phyloP scores from a whole-genome alignment of 23 tunicate genomes.

The Ascidia mentula region DNA sequence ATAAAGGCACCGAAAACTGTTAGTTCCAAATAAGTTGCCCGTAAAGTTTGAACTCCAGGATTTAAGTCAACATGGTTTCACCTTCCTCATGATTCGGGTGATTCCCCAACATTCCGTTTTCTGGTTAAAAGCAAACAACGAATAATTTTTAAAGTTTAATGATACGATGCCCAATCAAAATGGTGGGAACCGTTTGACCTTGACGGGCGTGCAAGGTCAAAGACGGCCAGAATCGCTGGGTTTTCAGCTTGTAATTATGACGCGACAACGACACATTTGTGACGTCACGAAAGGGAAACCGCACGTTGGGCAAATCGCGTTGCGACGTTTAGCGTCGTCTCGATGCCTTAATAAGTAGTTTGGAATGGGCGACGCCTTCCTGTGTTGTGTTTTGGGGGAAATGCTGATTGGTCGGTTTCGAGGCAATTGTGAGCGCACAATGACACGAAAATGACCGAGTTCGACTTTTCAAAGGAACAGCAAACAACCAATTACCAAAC shows the following conservation, averaged over 20 bases:
- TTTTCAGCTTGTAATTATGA: neutral
- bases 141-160: no score
- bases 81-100: no score
- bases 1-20: no score
- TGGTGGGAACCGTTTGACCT: neutral
- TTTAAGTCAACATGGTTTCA: no score
- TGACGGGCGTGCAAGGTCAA: conserved; percentile 2
- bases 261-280: neutral
- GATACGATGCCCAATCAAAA: neutral
- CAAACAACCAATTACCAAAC: neutral
- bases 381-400: neutral
- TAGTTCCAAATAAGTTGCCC: no score
- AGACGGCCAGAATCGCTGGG: neutral
- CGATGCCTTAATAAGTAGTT: no score
- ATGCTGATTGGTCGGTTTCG: neutral
- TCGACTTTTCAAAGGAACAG: neutral
- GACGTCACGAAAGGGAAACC: neutral
- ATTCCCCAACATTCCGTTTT: no score
- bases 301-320: neutral
- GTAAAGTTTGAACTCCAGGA: no score
- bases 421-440: neutral
- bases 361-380: neutral
- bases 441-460: neutral
- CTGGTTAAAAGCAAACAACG: no score
- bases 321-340: neutral